Conservation (phyloP, 2,888 invertebrate species). For the Podabrus alpinus region DNA sequence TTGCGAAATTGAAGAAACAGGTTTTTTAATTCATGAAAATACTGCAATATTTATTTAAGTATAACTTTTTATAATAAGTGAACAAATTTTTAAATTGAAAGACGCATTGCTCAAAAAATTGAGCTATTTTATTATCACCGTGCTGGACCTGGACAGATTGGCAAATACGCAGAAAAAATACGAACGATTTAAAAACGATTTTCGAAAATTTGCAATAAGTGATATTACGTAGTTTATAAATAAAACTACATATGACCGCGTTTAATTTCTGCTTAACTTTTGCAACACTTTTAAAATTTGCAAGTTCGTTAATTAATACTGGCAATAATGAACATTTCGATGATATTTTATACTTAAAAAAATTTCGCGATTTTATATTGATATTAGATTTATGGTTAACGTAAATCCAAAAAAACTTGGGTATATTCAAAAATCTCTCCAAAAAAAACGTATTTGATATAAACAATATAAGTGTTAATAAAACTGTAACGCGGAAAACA, state of each 20-base stretch:
- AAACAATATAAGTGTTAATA: slow-evolving; percentile 17
- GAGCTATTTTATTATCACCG: slow-evolving; percentile 52
- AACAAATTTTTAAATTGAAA: slow-evolving; percentile 41
- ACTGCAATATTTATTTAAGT: slow-evolving; percentile 5
- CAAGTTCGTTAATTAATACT: slow-evolving; percentile 36
- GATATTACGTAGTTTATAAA: not conserved
- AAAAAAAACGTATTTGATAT: slow-evolving; percentile 11
- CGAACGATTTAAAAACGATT: slow-evolving; percentile 39
- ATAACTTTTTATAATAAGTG: slow-evolving; percentile 17
- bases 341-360: slow-evolving; percentile 24
- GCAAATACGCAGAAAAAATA: slow-evolving; percentile 33
- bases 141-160: slow-evolving; percentile 40
- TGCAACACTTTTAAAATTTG: slow-evolving; percentile 18
- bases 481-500: slow-evolving; percentile 20
- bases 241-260: not conserved
- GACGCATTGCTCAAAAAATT: slow-evolving; percentile 46
- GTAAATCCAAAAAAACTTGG: slow-evolving; percentile 24
- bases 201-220: not conserved
- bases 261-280: slow-evolving; percentile 15
- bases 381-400: slow-evolving; percentile 6
- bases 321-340: slow-evolving; percentile 36
- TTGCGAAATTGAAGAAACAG: slow-evolving; percentile 18
- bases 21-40: not conserved
- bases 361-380: slow-evolving; percentile 6
- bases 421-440: slow-evolving; percentile 9